phyloP scores from a whole-genome alignment of 2,113 vertebrate species.

The Perca flavescens region DNA sequence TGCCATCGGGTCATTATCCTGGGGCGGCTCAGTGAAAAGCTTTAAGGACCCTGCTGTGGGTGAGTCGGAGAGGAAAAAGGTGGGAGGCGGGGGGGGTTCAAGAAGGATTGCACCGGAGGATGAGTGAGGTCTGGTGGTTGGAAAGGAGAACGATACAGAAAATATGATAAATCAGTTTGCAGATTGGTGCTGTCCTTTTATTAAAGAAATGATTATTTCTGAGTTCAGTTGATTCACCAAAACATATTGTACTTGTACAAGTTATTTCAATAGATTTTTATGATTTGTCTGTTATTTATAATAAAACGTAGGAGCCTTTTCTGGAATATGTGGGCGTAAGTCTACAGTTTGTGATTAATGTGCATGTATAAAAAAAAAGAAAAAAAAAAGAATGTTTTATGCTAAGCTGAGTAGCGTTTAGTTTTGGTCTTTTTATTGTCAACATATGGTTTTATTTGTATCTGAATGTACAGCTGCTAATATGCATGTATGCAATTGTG shows the following conservation, averaged over 20 bases:
- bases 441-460: not conserved
- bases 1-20: conserved; percentile 35
- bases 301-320: not conserved
- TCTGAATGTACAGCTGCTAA: not conserved
- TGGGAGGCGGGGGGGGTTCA: conserved; percentile 44
- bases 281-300: not conserved
- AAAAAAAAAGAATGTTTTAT: no score
- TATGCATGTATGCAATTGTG: not conserved
- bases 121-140: conserved; percentile 54
- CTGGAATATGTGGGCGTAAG: not conserved
- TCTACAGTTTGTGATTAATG: not conserved
- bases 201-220: not conserved
- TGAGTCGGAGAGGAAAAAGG: conserved; percentile 47
- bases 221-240: not conserved
- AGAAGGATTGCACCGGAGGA: conserved; percentile 29
- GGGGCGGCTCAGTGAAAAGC: conserved; percentile 33
- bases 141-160: conserved; percentile 42
- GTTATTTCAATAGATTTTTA: not conserved
- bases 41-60: conserved; percentile 35
- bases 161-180: not conserved
- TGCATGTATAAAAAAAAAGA: no score
- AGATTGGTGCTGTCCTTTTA: not conserved
- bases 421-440: not conserved
- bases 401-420: not conserved
- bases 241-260: not conserved